These are phyloP conservation scores for Notocelia uddmanniana DNA, from an alignment of 2,888 invertebrate species.

Conservation along the genomic window DNA sequence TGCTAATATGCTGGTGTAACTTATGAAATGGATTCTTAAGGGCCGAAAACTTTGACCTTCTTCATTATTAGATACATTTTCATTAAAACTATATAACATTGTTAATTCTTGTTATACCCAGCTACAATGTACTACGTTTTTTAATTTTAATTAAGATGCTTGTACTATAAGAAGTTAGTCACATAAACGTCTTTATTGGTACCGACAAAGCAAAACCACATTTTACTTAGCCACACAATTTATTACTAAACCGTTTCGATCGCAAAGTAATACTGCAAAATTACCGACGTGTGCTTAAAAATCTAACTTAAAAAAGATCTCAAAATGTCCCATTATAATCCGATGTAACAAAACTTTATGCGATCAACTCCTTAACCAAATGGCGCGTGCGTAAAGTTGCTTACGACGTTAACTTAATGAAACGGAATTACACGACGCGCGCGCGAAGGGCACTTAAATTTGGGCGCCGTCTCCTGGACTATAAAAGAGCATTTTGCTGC, in stretches of 20 bases:
- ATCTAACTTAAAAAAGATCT: neutral
- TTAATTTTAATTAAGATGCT: too few relatives aligned
- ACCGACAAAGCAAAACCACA: too few relatives aligned
- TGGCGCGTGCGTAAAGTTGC: slow-evolving; percentile 37
- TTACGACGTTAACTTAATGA: slow-evolving; percentile 66
- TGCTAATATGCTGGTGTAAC: neutral
- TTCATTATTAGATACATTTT: too few relatives aligned
- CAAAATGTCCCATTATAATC: slow-evolving; percentile 3
- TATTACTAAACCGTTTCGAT: neutral
- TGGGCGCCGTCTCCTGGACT: slow-evolving; percentile 67
- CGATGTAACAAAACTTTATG: slow-evolving; percentile 33
- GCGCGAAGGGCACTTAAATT: slow-evolving; percentile 65
- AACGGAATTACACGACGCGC: slow-evolving; percentile 60
- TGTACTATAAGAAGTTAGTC: too few relatives aligned
- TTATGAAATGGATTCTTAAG: neutral
- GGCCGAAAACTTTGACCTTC: too few relatives aligned
- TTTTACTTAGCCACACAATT: too few relatives aligned
- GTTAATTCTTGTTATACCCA: too few relatives aligned
- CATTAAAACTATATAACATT: too few relatives aligned
- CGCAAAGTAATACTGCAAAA: neutral
- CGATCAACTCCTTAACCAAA: slow-evolving; percentile 35
- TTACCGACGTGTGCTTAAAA: neutral
- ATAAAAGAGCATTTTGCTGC: slow-evolving; percentile 68
- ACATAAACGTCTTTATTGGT: too few relatives aligned
- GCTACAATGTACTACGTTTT: too few relatives aligned